Conservation (phyloP, 1,140 invertebrate genomes). For the Drosophila paulistorum region DNA sequence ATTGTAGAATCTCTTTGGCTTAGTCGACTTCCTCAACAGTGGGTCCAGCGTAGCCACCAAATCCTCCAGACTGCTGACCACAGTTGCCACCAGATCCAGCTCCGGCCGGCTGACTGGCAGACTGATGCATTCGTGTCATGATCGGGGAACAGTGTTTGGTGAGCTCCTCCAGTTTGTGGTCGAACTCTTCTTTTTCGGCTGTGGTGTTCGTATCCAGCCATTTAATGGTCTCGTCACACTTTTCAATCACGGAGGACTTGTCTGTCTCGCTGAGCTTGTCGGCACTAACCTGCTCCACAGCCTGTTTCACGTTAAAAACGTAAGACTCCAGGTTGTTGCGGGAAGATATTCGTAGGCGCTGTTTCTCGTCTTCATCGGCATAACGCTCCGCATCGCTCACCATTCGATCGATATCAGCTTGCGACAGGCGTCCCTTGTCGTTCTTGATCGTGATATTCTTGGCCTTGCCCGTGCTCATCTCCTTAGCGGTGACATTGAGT, state of each 20-base stretch:
- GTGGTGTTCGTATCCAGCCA: constrained; percentile 87
- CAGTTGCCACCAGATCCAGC: neutral
- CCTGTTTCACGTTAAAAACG: constrained; percentile 88
- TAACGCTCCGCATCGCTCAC: constrained; percentile 70
- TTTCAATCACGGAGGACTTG: constrained; percentile 85
- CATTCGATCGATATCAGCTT: constrained; percentile 90
- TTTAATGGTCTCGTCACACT: constrained; percentile 84
- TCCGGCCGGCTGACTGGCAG: neutral
- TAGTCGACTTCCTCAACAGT: constrained; percentile 70
- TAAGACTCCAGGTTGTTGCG: constrained; percentile 88
- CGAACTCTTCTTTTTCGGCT: constrained; percentile 87
- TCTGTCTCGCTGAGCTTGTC: constrained; percentile 86
- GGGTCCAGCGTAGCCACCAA: constrained; percentile 57
- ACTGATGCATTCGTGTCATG: constrained; percentile 84
- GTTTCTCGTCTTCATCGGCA: constrained; percentile 86
- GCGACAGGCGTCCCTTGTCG: constrained; percentile 91
- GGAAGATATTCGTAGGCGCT: constrained; percentile 86
- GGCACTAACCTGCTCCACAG: constrained; percentile 83
- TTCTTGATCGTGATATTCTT: constrained; percentile 93
- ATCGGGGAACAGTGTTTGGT: constrained; percentile 84
- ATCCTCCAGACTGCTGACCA: constrained; percentile 74
- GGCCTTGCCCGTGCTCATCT: constrained; percentile 85
- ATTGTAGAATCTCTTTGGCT: neutral
- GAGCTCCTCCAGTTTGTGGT: constrained; percentile 85
- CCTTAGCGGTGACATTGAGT: constrained; percentile 86